Base-by-base conservation (phyloP, 2,888 invertebrate genomes). In the Spatulosminthurus flaviceps region DNA sequence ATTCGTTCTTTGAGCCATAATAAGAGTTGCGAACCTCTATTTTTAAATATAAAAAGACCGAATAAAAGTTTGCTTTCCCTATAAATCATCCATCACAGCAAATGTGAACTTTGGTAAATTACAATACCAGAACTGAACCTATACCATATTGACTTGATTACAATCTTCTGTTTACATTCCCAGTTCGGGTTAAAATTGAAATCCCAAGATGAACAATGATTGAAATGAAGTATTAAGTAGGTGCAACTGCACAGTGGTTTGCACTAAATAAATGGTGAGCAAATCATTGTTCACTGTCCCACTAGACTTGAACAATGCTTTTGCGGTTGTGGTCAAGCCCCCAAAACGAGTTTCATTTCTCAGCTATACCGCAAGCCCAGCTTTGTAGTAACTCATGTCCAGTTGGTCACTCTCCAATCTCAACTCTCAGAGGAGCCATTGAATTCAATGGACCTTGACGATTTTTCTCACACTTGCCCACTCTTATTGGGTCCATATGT, bases 311-410 rank as follows among this genome's bases (percentile, higher is more conserved):
- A 71, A 21, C 22, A 41, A 71, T 22, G 22, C 16, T n/a, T n/a
- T n/a, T 22, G 41, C 21, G 43, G 34, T 71, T 42, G 71, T 71
- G 71, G 71, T 71, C 71, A 71, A 71, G 34, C 71, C 42, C 51
- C 51, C n/a, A 51, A 42, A 71, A 22, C n/a, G 22, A 70, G 70
- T n/a, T 71, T 42, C 7, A 21, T 71, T 71, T 70, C 70, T 34
- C 70, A 70, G n/a, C n/a, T n/a, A n/a, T n/a, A n/a, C n/a, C n/a
- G n/a, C n/a, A n/a, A n/a, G n/a, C n/a, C n/a, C n/a, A n/a, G 34
- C 26, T 64, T 26, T 64, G n/a, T 51, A 11, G 16, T 51, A 11
- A 16, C 51, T 28, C 69, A 69, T 29, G 26, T 67, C 67, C 67
- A 67, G 67, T 67, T 67, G 28, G 64, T 66, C 26, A 28, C 41